Conservation (phyloP, 2,888 invertebrate species). For the Apotomis capreana region DNA sequence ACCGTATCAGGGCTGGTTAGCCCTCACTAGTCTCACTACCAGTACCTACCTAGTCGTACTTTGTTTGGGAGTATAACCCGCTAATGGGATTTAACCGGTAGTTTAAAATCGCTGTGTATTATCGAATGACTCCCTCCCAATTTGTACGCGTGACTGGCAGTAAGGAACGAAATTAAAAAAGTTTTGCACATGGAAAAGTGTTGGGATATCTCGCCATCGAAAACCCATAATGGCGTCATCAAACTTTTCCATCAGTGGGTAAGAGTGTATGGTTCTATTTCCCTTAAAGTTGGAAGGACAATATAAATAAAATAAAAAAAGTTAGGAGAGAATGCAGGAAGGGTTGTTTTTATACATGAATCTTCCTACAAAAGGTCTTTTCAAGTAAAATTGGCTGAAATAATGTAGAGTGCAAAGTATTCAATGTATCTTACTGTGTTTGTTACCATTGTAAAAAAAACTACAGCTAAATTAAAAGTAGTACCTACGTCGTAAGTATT, state of each 20-base stretch:
- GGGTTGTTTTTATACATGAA: not conserved
- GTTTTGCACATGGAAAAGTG: slow-evolving; percentile 20
- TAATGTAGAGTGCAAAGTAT: too few relatives aligned
- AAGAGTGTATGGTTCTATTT: not conserved
- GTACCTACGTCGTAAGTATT: too few relatives aligned
- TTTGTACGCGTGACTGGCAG: slow-evolving; percentile 37
- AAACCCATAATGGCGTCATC: slow-evolving; percentile 20
- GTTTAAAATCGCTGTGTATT: not conserved
- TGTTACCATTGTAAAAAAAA: too few relatives aligned
- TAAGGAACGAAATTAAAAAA: slow-evolving; percentile 37
- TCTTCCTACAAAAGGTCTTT: too few relatives aligned
- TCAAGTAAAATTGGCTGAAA: too few relatives aligned
- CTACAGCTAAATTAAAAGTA: too few relatives aligned
- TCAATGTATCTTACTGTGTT: too few relatives aligned
- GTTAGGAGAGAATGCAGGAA: not conserved
- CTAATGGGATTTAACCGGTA: not conserved
- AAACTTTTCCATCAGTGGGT: slow-evolving; percentile 22
- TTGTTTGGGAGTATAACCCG: too few relatives aligned
- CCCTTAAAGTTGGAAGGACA: not conserved
- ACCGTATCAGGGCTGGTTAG: too few relatives aligned
- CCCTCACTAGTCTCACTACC: too few relatives aligned
- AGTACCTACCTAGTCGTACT: too few relatives aligned
- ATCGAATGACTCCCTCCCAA: slow-evolving; percentile 1
- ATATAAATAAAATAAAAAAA: slow-evolving; percentile 4
- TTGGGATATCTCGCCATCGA: slow-evolving; percentile 15